These are phyloP conservation scores for Parnassius apollo DNA, from an alignment of 2,888 invertebrate genomes.

Conservation along the genomic window DNA sequence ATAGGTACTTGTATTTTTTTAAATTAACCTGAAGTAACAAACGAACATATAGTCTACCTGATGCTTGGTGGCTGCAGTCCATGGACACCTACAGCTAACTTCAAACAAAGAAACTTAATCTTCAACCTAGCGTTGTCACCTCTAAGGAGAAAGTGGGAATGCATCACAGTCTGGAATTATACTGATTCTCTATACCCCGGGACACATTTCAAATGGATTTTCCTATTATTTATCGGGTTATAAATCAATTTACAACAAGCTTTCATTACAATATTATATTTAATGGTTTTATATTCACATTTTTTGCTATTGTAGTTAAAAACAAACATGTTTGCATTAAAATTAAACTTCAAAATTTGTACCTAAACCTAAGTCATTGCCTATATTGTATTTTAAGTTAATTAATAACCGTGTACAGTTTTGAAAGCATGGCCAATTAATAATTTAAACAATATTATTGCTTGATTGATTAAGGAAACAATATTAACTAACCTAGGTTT, in stretches of 20 bases:
- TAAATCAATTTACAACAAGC: slow-evolving; percentile 12
- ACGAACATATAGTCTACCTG: too few species aligned
- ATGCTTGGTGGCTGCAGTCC: too few species aligned
- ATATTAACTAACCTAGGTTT: too few species aligned
- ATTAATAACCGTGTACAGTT: neutral
- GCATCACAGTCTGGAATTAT: too few species aligned
- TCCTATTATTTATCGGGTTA: neutral
- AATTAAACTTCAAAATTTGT: slow-evolving; percentile 69
- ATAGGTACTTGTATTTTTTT: neutral
- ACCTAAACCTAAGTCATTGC: slow-evolving; percentile 77
- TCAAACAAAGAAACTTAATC: too few species aligned
- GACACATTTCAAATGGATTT: too few species aligned
- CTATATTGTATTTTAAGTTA: slow-evolving; percentile 47
- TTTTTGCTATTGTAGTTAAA: slow-evolving; percentile 74
- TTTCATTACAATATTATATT: slow-evolving; percentile 64
- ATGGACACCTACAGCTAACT: too few species aligned
- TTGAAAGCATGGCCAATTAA: neutral
- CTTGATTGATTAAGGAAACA: too few species aligned
- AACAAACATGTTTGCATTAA: slow-evolving; percentile 65
- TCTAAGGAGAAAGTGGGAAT: too few species aligned
- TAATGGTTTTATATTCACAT: slow-evolving; percentile 79
- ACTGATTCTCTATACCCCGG: neutral
- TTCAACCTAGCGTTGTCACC: too few species aligned
- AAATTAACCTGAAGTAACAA: too few species aligned
- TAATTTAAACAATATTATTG: too few species aligned